phyloP scores from a whole-genome alignment of 2,888 invertebrate genomes.

The Stenotaenia linearis region DNA sequence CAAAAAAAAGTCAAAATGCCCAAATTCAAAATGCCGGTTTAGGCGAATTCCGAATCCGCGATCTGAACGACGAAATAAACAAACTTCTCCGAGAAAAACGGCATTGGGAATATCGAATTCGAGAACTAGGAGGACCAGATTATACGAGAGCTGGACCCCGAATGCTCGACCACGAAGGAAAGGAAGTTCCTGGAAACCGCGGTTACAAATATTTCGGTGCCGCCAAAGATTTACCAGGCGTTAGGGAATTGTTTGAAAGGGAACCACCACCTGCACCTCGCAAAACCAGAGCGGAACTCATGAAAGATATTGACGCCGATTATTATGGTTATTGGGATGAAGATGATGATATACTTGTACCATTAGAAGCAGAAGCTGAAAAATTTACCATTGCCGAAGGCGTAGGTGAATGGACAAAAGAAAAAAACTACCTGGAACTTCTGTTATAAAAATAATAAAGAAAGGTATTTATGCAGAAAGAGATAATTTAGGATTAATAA shows the following conservation, averaged over 20 bases:
- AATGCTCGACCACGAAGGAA: conserved; percentile 87
- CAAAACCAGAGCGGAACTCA: conserved; percentile 90
- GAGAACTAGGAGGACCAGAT: conserved; percentile 90
- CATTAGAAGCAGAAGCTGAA: conserved; percentile 76
- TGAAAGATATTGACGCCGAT: conserved; percentile 97
- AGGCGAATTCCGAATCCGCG: conserved; percentile 97
- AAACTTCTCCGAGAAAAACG: conserved; percentile 90
- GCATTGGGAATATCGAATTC: conserved; percentile 98
- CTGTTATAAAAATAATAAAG: conserved; percentile 58
- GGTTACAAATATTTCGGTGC: conserved; percentile 99
- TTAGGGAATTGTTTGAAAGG: conserved; percentile 94
- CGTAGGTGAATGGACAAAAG: conserved; percentile 65
- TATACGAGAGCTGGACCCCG: conserved; percentile 84
- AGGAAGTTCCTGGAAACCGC: conserved; percentile 94
- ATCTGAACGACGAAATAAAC: conserved; percentile 98
- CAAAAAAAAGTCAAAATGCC: conserved; percentile 94
- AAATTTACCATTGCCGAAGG: conserved; percentile 56
- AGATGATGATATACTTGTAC: conserved; percentile 90
- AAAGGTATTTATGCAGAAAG: conserved; percentile 67
- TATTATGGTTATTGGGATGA: conserved; percentile 99
- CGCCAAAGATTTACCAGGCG: conserved; percentile 95
- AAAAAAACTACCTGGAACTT: conserved; percentile 50
- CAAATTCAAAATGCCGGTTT: conserved; percentile 99
- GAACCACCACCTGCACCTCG: conserved; percentile 84
- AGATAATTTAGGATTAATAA: too few relatives aligned